Evolutionary conservation across 2,888 invertebrate species (phyloP).

Genomic region (Smittia aterrima): DNA sequence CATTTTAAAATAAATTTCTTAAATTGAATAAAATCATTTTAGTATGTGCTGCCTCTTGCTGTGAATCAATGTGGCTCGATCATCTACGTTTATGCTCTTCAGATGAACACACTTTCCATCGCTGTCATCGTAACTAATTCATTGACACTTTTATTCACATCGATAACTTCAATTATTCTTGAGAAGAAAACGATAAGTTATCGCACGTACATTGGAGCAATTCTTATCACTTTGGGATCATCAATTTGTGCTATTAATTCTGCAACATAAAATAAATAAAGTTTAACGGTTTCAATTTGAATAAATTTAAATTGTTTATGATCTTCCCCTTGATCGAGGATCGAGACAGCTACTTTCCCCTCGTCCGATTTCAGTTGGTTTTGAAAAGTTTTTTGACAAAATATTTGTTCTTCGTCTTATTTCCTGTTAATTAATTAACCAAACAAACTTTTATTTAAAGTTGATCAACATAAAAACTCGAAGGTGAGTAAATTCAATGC

Average conservation of each 20-base stretch:
- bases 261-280: too few relatives aligned
- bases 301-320: too few relatives aligned
- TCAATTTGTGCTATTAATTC: constrained; percentile 2
- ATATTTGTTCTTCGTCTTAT: too few relatives aligned
- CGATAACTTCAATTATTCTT: background rate
- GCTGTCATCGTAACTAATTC: constrained; percentile 29
- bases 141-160: background rate
- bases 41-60: constrained; percentile 14
- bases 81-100: constrained; percentile 1
- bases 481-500: too few relatives aligned
- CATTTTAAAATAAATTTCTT: background rate
- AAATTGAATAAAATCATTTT: background rate
- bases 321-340: too few relatives aligned
- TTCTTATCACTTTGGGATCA: background rate
- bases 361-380: too few relatives aligned
- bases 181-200: constrained; percentile 5
- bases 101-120: background rate
- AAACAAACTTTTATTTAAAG: too few relatives aligned
- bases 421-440: too few relatives aligned
- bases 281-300: too few relatives aligned
- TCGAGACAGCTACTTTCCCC: too few relatives aligned
- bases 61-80: constrained; percentile 24
- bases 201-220: background rate
- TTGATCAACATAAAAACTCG: too few relatives aligned
- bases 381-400: too few relatives aligned